A percentile compares a stretch with the other conserved stretches of the same genome.
phyloP scores from a whole-genome alignment of 2,797 vertebrate species.

The Cossypha dichroa region DNA sequence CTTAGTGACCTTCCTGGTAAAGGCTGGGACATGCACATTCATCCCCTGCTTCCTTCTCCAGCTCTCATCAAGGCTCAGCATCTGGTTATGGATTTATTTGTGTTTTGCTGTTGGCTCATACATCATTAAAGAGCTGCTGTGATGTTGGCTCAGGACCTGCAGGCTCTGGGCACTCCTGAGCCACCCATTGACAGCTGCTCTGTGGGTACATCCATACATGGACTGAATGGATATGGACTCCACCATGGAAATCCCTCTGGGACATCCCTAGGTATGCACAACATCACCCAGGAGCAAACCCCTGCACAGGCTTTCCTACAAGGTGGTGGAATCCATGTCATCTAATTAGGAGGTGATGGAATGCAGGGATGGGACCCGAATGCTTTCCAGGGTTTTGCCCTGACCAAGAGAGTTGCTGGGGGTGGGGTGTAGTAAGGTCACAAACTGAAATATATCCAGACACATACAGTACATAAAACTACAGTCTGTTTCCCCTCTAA shows the following conservation, averaged over 20 bases:
- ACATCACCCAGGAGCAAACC: background rate
- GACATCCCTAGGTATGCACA: background rate
- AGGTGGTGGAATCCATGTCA: rapidly evolving
- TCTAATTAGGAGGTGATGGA: rapidly evolving
- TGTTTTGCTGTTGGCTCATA: background rate
- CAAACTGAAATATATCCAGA: conserved; percentile 71
- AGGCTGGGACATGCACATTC: background rate
- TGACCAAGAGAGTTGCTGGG: background rate
- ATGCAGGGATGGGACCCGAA: background rate
- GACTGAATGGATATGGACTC: background rate
- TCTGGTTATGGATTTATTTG: background rate
- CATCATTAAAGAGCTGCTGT: background rate
- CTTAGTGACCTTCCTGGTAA: background rate
- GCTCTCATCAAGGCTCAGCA: background rate
- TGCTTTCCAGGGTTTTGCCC: background rate
- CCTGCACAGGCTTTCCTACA: background rate
- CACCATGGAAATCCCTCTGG: background rate
- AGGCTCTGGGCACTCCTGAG: rapidly evolving
- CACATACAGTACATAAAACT: conserved; percentile 78
- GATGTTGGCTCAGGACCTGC: background rate
- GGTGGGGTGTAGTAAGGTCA: conserved; percentile 25
- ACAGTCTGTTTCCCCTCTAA: conserved; percentile 81
- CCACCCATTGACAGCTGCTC: background rate
- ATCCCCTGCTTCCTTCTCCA: background rate
- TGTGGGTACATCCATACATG: background rate